These are phyloP conservation scores for Corapipo altera DNA, from an alignment of 2,113 vertebrate genomes.

Conservation along the genomic window DNA sequence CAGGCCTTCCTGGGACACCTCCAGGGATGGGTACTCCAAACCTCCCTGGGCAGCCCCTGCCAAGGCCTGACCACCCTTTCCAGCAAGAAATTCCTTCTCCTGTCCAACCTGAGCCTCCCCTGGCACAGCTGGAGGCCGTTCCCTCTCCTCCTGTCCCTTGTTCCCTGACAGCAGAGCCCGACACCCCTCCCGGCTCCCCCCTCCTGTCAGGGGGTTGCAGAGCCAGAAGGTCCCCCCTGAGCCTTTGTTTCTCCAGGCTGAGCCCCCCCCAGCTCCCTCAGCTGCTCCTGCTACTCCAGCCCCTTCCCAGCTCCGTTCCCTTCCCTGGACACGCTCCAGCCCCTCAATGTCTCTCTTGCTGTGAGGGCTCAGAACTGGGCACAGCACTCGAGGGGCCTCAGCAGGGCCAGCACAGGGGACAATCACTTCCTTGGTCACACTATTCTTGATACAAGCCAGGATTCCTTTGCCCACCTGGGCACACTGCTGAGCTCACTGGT, in stretches of 20 bases:
- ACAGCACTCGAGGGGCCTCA: rapidly evolving
- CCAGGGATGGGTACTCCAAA: background rate
- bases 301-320: background rate
- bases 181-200: background rate
- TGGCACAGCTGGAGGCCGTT: background rate
- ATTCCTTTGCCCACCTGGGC: background rate
- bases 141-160: background rate
- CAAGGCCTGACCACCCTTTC: background rate
- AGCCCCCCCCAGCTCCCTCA: background rate
- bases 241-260: background rate
- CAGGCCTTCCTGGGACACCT: background rate
- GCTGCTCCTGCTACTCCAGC: background rate
- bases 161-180: background rate
- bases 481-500: background rate
- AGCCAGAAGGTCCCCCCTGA: background rate
- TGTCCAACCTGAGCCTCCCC: background rate
- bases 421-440: background rate
- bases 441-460: background rate
- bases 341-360: no score
- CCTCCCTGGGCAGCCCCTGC: background rate
- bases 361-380: background rate
- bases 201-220: background rate
- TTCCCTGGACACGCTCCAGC: rapidly evolving
- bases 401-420: background rate
- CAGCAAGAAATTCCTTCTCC: background rate